These are phyloP conservation scores for Echeneis naucrates DNA, from an alignment of 2,797 vertebrate genomes.

Conservation along the genomic window DNA sequence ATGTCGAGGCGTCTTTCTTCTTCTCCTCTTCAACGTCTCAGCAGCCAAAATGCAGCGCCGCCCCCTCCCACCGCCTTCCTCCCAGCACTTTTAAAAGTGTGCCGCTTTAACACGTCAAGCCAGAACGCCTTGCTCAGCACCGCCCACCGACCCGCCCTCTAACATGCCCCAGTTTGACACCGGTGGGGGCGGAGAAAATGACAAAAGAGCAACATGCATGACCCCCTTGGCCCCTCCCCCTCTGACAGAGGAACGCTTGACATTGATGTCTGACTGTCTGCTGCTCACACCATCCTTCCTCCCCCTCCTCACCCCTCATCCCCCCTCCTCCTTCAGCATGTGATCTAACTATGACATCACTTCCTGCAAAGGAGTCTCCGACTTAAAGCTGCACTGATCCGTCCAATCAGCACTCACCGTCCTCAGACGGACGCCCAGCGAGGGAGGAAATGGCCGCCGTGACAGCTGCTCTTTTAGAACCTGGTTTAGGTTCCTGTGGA, in stretches of 20 bases:
- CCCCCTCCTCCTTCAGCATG: constrained; percentile 37
- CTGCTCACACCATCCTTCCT: constrained; percentile 47
- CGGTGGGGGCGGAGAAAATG: not conserved
- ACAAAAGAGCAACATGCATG: constrained; percentile 82
- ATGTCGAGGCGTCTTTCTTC: constrained; percentile 35
- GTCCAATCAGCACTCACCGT: not conserved
- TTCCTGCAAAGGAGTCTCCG: not conserved
- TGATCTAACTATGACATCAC: constrained; percentile 24
- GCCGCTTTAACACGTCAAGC: constrained; percentile 46
- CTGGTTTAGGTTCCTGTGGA: too few relatives aligned
- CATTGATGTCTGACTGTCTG: constrained; percentile 91
- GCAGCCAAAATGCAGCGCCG: constrained; percentile 15
- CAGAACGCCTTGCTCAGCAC: constrained; percentile 29
- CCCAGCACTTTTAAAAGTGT: constrained; percentile 27
- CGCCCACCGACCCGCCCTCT: constrained; percentile 66
- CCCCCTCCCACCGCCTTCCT: too few relatives aligned
- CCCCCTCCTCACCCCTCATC: constrained; percentile 29
- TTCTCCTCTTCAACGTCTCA: constrained; percentile 16
- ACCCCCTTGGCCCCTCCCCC: constrained; percentile 36
- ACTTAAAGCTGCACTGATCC: not conserved
- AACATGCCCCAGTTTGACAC: constrained; percentile 65
- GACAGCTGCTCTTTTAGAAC: too few relatives aligned
- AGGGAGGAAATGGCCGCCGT: too few relatives aligned
- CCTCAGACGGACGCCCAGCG: too few relatives aligned
- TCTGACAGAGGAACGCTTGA: constrained; percentile 87